Base-by-base conservation (phyloP, 2,888 invertebrate genomes). In the Cerastis leucographa region DNA sequence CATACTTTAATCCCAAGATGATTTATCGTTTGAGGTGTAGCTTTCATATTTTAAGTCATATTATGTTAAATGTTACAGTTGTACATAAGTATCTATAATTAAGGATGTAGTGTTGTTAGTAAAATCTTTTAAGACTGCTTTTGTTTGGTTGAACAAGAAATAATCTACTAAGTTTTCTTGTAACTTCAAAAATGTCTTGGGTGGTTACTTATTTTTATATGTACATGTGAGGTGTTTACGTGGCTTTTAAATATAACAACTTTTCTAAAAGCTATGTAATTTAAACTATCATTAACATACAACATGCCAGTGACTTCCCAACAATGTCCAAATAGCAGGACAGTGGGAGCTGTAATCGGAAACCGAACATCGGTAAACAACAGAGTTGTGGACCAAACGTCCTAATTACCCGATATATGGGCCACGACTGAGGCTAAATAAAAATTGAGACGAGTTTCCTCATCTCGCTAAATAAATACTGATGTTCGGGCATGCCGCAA, bases 381-480 rank as follows among this genome's bases (percentile, higher is more conserved):
- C 75, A 82, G 78, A 87, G 87, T 85, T 76, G 83, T 78, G 85
- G 80, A 88, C 83, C 80, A 78, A 74, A 86, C 91, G 94, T 88
- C 91, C 94, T 94, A 94, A 94, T 94, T 93, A 93, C 91, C 89
- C 88, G 91, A 94, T 92, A 95, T 93, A 93, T 95, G 93, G 94
- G 94, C 90, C 95, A 95, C 90, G 94, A 93, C 92, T 91, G 92
- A 86, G 87, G 92, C 94, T 94, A 96, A 92, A 96, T 95, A 95
- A 94, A 94, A 95, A 92, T 92, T 91, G 91, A 93, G 93, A 92
- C 92, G 91, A 93, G 94, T 96, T 96, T 96, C 95, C 95, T 95
- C 94, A 95, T 95, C 94, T 94, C 88, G 94, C 95, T 96, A 96
- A 96, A 96, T 95, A 96, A 96, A 96, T 95, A 95, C 94, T 94